A percentile compares a stretch with the other conserved stretches of the same genome.
phyloP scores from a whole-genome alignment of 2,113 vertebrate species.

The Orycteropus afer region DNA sequence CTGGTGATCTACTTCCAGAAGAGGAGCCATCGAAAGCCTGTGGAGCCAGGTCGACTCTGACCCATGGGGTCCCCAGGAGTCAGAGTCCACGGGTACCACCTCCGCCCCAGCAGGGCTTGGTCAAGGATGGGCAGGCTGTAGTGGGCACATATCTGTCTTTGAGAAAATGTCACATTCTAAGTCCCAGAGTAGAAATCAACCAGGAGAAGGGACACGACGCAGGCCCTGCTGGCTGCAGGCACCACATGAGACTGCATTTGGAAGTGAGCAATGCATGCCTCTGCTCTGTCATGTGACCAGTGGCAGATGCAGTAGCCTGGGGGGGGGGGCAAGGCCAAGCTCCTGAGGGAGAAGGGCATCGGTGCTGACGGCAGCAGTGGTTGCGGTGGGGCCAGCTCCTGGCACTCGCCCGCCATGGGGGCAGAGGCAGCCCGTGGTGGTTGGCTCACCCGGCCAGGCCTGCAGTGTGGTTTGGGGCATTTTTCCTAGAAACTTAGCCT shows the following conservation, averaged over 20 bases:
- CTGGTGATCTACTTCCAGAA: background rate
- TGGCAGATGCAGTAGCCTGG: background rate
- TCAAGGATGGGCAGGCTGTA: background rate
- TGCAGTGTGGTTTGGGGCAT: conserved; percentile 55
- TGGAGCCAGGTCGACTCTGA: background rate
- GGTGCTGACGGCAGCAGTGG: background rate
- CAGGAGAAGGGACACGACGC: background rate
- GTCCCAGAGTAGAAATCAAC: background rate
- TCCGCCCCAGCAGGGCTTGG: background rate
- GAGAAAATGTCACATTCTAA: background rate
- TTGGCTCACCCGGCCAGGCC: background rate
- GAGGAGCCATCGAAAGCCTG: background rate
- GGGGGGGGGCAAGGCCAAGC: background rate
- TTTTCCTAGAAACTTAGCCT: conserved; percentile 65
- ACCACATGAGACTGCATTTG: background rate
- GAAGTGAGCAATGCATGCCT: background rate
- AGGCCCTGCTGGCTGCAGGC: background rate
- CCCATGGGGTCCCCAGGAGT: background rate
- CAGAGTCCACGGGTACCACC: background rate
- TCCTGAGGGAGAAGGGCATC: background rate
- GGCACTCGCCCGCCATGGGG: background rate
- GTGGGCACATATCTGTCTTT: background rate
- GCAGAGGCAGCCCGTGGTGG: background rate
- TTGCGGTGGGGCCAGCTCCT: background rate
- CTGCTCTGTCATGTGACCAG: background rate